Evolutionary conservation across 2,797 vertebrate genomes (phyloP).

Genomic region (Myripristis jacobus): DNA sequence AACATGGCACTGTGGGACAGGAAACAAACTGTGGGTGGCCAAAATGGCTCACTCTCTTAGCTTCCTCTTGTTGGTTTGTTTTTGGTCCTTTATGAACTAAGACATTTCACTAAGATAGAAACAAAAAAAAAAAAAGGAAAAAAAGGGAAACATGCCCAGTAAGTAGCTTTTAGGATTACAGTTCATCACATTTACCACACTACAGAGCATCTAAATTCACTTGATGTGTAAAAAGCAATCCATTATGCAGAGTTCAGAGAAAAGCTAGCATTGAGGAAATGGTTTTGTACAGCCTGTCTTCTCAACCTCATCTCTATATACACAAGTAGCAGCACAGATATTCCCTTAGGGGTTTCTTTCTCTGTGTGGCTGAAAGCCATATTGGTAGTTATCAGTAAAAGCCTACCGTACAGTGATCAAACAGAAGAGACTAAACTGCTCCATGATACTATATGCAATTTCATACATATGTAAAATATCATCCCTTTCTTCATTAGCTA

Average conservation of each 20-base stretch:
- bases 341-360: slow-evolving; percentile 40
- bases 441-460: slow-evolving; percentile 35
- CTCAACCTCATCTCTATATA: slow-evolving; percentile 58
- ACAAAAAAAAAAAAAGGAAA: slow-evolving; percentile 49
- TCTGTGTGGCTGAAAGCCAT: slow-evolving; percentile 61
- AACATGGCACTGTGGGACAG: slow-evolving; percentile 94
- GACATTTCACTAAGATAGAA: slow-evolving; percentile 59
- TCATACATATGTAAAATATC: slow-evolving; percentile 49
- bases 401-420: slow-evolving; percentile 43
- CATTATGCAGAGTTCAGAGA: slow-evolving; percentile 63
- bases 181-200: slow-evolving; percentile 53
- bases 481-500: slow-evolving; percentile 65
- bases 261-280: slow-evolving; percentile 66
- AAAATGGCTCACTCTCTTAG: slow-evolving; percentile 76
- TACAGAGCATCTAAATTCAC: slow-evolving; percentile 63
- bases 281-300: slow-evolving; percentile 58
- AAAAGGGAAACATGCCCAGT: slow-evolving; percentile 47
- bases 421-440: slow-evolving; percentile 34
- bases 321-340: slow-evolving; percentile 75
- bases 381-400: slow-evolving; percentile 37
- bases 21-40: slow-evolving; percentile 70
- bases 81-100: slow-evolving; percentile 82
- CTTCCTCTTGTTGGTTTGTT: slow-evolving; percentile 80
- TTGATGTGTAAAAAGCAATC: slow-evolving; percentile 65
- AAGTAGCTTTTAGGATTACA: slow-evolving; percentile 50